Evolutionary conservation across 2,888 invertebrate genomes (phyloP), one percentile per base, ranked within the genome.

Genomic region (Eupithecia inturbata): DNA sequence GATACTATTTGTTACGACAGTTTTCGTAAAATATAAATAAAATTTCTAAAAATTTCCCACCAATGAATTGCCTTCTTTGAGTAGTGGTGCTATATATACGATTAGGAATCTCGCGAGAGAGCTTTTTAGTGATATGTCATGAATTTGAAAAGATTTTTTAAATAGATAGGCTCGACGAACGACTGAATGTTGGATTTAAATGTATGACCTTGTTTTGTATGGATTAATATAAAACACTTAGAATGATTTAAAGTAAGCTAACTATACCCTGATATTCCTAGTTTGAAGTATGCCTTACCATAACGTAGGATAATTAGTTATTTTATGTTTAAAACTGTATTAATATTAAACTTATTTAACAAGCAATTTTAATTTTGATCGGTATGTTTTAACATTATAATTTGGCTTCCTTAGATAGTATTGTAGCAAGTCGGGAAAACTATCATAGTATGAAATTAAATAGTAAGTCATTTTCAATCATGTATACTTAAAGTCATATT

Each of bases 341-440:
- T 89, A 89, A 86, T 81, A 79, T 87, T 88, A 86, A 87, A 86
- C 80, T 86, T 89, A 87, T 88, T 89, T 89, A 88, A 88, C 89
- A 89, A 86, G 86, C 85, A 86, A 84, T 82, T 84, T 83, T 79
- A 85, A 82, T 84, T 88, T 86, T 84, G 88, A 84, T 83, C 79
- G 84, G 83, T 87, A 81, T 85, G 84, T 88, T 87, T 82, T 82
- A 81, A 80, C 83, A 82, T 85, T 83, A 80, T 84, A 84, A 82
- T 87, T 88, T 86, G 88, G 89, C 89, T 89, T 90, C 87, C 88
- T 81, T 87, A 84, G 79, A 74, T 74, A 78, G 77, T 74, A 80
- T 60, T 71, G 60, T 69, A 72, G 70, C 71, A 67, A 73, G 63
- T 75, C 49, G 26, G 22, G 70, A 62, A 68, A 68, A 71, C 53